Base-by-base conservation (phyloP, 1,140 invertebrate species). In the Heliconius nattereri region DNA sequence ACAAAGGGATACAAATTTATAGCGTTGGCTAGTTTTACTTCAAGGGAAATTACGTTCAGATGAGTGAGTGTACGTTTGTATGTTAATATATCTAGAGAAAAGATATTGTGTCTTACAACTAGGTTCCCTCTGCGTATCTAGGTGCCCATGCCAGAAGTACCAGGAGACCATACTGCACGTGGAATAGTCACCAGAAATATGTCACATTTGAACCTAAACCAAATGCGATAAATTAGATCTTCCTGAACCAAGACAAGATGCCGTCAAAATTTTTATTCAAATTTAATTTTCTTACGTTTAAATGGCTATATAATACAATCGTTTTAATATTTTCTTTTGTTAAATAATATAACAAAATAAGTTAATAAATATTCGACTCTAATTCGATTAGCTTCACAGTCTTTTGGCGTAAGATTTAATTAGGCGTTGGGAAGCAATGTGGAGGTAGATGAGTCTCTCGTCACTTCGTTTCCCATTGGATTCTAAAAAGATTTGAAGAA, bases 1-100 rank as follows among this genome's bases (percentile, higher is more conserved):
- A 66, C 60, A 66, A 66, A 29, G 60, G 60, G 60, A 66, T 66
- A 66, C 23, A 66, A 29, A 66, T 66, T 66, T 66, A 66, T 66
- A 26, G 60, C 60, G 23, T 66, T 32, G 23, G 57, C 23, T 66
- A 66, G 57, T 66, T 26, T 66, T 66, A 66, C 60, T 66, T 26
- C 60, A 29, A 66, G 60, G 23, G 23, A 26, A 26, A 29, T 66
- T 66, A 66, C 11, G 60, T 57, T 57, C 2, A n/a, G n/a, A 23
- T 23, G n/a, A 11, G 54, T 23, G n/a, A 11, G 54, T 9, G 2
- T 8, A 23, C 54, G 54, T n/a, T 57, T 20, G 5, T 52, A 52
- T 52, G 49, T 19, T 19, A 52, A 20, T 52, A 52, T 52, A 19
- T 52, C 49, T 16, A 52, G 16, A 16, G 3, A 7, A 40, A 52